These are phyloP conservation scores for Heliconius congener DNA, from an alignment of 1,140 invertebrate genomes.

Conservation along the genomic window DNA sequence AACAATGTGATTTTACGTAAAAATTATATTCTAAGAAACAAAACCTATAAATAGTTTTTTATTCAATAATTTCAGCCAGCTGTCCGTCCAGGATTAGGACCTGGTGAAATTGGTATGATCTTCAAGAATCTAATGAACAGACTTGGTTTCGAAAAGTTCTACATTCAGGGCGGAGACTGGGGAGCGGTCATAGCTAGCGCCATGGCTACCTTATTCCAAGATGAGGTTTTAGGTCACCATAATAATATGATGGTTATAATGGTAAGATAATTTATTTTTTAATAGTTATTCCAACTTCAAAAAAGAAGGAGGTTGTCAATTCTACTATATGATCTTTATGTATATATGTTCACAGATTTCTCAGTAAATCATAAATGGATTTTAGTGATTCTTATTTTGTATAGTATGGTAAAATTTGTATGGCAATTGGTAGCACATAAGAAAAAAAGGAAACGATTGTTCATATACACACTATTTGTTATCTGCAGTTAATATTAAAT, in stretches of 20 bases:
- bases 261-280: neutral
- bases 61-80: conserved; percentile 69
- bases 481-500: no score
- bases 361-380: no score
- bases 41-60: neutral
- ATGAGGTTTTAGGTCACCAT: conserved; percentile 8
- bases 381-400: no score
- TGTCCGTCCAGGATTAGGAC: conserved; percentile 82
- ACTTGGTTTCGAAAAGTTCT: conserved; percentile 88
- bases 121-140: conserved; percentile 92
- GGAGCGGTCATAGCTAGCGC: conserved; percentile 15
- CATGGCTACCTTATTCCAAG: conserved; percentile 22
- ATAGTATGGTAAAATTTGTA: no score
- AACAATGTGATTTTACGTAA: no score
- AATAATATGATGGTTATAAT: conserved; percentile 48
- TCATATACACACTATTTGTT: no score
- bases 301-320: no score
- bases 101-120: conserved; percentile 85
- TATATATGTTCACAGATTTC: no score
- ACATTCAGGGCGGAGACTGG: conserved; percentile 93
- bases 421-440: no score
- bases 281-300: neutral
- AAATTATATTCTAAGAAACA: no score
- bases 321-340: no score
- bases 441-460: no score